Conservation (phyloP, 2,888 invertebrate genomes). For the Empis stercorea region DNA sequence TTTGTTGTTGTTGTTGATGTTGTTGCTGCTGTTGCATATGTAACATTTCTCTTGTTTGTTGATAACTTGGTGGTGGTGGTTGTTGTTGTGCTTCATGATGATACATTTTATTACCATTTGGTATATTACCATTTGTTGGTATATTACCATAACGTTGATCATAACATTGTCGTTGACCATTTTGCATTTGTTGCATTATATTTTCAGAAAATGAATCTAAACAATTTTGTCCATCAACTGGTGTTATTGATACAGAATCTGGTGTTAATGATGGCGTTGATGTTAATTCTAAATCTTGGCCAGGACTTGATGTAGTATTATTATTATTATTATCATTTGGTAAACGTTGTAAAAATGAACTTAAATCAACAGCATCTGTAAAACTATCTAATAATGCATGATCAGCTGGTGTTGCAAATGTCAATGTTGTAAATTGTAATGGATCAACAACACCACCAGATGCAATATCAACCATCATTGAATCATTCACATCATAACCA, state of each 20-base stretch:
- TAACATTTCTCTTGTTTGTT: slow-evolving; percentile 49
- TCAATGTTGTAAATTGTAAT: slow-evolving; percentile 69
- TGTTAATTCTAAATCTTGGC: slow-evolving; percentile 52
- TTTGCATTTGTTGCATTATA: slow-evolving; percentile 44
- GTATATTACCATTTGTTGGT: slow-evolving; percentile 15
- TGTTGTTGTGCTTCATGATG: slow-evolving; percentile 39
- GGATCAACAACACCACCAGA: slow-evolving; percentile 50
- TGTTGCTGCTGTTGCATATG: slow-evolving; percentile 44
- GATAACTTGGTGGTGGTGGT: slow-evolving; percentile 40
- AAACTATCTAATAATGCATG: slow-evolving; percentile 57
- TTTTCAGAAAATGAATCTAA: slow-evolving; percentile 67
- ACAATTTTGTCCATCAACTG: slow-evolving; percentile 41
- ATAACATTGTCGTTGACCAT: slow-evolving; percentile 14
- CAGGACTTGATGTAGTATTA: slow-evolving; percentile 41
- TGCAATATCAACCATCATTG: slow-evolving; percentile 75
- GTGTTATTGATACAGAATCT: slow-evolving; percentile 43
- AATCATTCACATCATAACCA: slow-evolving; percentile 53
- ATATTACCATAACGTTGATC: slow-evolving; percentile 13
- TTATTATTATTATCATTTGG: slow-evolving; percentile 43
- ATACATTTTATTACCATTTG: slow-evolving; percentile 13
- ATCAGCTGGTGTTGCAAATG: slow-evolving; percentile 54
- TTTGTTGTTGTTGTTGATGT: slow-evolving; percentile 35
- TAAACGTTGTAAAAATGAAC: slow-evolving; percentile 57
- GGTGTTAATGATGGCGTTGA: slow-evolving; percentile 60
- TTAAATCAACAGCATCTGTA: slow-evolving; percentile 69